Evolutionary conservation across 2,888 invertebrate species (phyloP), one percentile per base, ranked within the genome.

Genomic region (Drosophila mercatorum): DNA sequence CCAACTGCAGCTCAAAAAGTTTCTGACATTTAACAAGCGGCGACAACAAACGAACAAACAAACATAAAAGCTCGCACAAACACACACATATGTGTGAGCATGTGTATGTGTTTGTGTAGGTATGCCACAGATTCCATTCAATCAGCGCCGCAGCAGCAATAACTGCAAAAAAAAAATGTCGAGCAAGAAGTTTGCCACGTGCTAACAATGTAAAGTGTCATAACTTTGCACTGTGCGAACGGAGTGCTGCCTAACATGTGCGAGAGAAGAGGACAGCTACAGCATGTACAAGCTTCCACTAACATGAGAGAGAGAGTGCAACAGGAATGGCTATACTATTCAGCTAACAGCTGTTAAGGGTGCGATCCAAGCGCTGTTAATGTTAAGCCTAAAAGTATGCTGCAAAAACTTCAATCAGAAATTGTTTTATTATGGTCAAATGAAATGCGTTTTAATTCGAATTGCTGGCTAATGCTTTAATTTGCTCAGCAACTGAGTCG

Each of bases 171-270:
- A 64, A 57, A 44, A 44, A 8, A 31, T 58, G 40, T 67, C 22
- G 52, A 17, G 53, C 59, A 64, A 75, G 77, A 70, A 65, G 68
- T 79, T 79, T 79, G 61, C 75, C 81, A 72, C 77, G 77, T 77
- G 77, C 66, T 71, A 70, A 72, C 75, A 81, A 69, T 71, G 75
- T 75, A 78, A 86, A 73, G 75, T 82, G 74, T 79, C 75, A 82
- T 78, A 84, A 81, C 75, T 78, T 77, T 73, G 62, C 49, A 28
- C 43, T 38, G 52, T 51, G 6, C 7, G 4, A 12, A 41, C 8
- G 12, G n/a, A 41, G 41, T 34, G 51, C 11, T 40, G 12, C 40
- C 38, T 41, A 68, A 28, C 47, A 6, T 53, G 36, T n/a, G 6
- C 10, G 64, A 61, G 68, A 12, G 26, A 56, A 55, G 11, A 26